Conservation (phyloP, 2,888 invertebrate species). For the Folsomia manolachei region DNA sequence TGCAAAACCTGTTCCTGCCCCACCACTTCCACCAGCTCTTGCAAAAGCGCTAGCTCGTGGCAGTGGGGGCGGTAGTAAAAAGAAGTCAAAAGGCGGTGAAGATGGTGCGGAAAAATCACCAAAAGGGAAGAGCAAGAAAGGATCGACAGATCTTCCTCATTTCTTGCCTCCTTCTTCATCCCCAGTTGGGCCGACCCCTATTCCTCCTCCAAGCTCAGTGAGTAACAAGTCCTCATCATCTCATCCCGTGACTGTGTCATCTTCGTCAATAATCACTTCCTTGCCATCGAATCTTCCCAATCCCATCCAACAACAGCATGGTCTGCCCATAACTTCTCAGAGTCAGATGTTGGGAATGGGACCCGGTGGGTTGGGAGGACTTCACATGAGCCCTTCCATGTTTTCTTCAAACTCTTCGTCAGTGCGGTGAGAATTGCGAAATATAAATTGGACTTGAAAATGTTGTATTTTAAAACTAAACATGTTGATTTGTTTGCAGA, state of each 20-base stretch:
- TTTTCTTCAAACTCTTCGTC: too few relatives aligned
- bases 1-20: constrained; percentile 35
- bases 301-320: constrained; percentile 1
- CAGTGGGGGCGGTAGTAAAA: constrained; percentile 14
- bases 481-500: constrained; percentile 15
- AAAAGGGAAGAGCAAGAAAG: not conserved
- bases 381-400: too few relatives aligned
- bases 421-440: constrained; percentile 33
- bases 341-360: constrained; percentile 23
- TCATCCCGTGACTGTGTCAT: not conserved
- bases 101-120: too few relatives aligned
- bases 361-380: constrained; percentile 19
- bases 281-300: constrained; percentile 15
- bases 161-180: too few relatives aligned
- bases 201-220: not conserved
- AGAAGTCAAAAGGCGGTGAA: constrained; percentile 6
- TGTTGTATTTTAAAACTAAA: not conserved
- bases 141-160: too few relatives aligned
- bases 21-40: constrained; percentile 28
- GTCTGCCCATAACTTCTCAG: not conserved
- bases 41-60: constrained; percentile 17
- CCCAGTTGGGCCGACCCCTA: too few relatives aligned
- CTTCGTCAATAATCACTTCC: constrained; percentile 20
- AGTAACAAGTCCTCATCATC: not conserved
- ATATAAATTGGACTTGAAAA: not conserved